Conservation (phyloP, 2,797 vertebrate genomes). For the Picus viridis region DNA sequence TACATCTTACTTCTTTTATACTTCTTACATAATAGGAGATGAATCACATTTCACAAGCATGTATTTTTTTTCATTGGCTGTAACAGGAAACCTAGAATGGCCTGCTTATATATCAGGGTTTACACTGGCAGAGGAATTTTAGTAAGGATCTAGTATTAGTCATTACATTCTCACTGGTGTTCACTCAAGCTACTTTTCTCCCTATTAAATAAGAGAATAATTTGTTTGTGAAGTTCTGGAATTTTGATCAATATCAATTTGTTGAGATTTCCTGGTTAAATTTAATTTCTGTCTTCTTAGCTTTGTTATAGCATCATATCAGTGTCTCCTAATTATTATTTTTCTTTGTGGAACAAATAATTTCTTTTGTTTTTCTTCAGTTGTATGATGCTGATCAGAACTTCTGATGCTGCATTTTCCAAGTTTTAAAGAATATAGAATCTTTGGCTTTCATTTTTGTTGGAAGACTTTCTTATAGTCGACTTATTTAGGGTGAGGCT, state of each 20-base stretch:
- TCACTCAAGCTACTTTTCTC: background rate
- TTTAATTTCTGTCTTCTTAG: constrained; percentile 1
- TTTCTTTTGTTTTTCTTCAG: background rate
- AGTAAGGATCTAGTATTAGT: background rate
- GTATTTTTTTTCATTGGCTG: background rate
- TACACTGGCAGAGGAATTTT: background rate
- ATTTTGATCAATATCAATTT: constrained; percentile 34
- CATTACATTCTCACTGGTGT: background rate
- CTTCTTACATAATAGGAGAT: background rate
- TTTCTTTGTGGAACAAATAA: background rate
- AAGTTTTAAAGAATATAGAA: background rate
- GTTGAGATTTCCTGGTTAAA: constrained; percentile 27
- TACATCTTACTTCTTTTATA: background rate
- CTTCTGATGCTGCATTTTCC: background rate
- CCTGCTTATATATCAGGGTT: background rate
- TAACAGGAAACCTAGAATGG: background rate
- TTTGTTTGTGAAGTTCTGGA: background rate
- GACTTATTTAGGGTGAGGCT: background rate
- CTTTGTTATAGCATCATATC: background rate
- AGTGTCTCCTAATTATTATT: background rate
- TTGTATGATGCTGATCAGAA: background rate
- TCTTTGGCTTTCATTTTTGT: background rate
- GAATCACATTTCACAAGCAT: background rate
- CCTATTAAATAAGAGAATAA: background rate
- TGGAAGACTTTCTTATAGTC: background rate